These are phyloP conservation scores for Clangula hyemalis DNA, from an alignment of 2,797 vertebrate genomes.

Conservation along the genomic window DNA sequence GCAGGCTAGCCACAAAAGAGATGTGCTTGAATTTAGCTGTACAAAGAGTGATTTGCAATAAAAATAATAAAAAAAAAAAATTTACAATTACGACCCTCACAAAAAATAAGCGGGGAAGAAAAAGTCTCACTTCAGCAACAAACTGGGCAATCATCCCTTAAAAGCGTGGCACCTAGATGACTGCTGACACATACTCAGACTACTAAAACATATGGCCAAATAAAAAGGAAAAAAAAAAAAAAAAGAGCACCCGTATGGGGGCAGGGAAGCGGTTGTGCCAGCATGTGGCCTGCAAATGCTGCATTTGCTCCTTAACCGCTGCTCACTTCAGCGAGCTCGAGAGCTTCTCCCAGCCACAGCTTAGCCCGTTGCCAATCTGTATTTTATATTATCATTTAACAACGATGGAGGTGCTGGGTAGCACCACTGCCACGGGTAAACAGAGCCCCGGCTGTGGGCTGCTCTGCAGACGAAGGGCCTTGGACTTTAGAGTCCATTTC, in stretches of 20 bases:
- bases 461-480: not conserved
- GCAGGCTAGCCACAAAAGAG: not conserved
- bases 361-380: not conserved
- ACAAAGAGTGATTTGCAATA: not conserved
- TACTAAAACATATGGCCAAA: conserved; percentile 61
- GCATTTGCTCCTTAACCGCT: not conserved
- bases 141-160: conserved; percentile 40
- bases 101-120: conserved; percentile 5
- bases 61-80: not conserved
- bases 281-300: conserved; percentile 6
- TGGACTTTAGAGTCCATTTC: not conserved
- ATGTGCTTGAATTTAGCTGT: not conserved
- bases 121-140: not conserved
- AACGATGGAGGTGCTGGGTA: rapidly evolving
- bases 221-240: not conserved
- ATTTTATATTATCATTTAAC: not conserved
- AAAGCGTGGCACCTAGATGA: conserved; percentile 3
- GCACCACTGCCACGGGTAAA: not conserved
- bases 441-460: rapidly evolving
- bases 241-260: not conserved
- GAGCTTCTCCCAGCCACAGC: not conserved
- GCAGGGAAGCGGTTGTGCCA: not conserved
- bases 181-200: conserved; percentile 48
- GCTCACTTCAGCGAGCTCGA: not conserved
- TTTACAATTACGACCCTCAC: not conserved